Evolutionary conservation across 2,888 invertebrate genomes (phyloP).

Genomic region (Dusona sp.): DNA sequence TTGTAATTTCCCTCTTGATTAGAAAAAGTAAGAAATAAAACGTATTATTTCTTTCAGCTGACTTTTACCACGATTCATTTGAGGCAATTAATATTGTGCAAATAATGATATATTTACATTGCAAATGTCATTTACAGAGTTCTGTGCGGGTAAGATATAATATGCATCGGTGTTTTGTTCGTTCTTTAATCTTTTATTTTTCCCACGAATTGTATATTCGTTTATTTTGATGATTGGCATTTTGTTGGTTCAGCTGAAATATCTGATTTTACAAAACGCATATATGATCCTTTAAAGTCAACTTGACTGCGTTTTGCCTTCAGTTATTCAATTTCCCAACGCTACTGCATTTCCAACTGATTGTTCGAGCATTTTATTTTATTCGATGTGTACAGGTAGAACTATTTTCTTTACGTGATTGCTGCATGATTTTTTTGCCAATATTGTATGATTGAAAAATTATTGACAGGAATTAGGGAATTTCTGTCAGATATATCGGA

Average conservation of each 20-base stretch:
- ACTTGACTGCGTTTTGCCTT: background rate
- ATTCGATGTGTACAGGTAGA: constrained; percentile 23
- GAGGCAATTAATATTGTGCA: background rate
- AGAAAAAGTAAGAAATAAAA: background rate
- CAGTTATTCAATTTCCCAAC: constrained; percentile 19
- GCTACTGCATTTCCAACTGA: constrained; percentile 70
- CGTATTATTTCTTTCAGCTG: background rate
- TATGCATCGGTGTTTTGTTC: background rate
- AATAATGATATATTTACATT: constrained; percentile 12
- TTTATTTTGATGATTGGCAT: background rate
- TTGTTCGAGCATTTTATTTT: constrained; percentile 78
- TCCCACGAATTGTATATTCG: background rate
- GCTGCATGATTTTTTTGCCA: constrained; percentile 3
- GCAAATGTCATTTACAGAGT: background rate
- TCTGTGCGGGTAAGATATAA: background rate
- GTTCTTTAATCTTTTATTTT: background rate
- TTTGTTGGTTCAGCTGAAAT: background rate
- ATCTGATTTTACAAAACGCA: background rate
- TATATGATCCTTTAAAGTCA: constrained; percentile 31
- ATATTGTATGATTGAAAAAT: background rate
- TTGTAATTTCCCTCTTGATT: background rate
- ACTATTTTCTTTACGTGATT: background rate
- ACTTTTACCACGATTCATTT: background rate
- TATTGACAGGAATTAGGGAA: background rate
- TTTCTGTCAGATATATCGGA: background rate